A percentile compares a stretch with the other conserved stretches of the same genome.
These are phyloP conservation scores for Nemopilema nomurai DNA, from an alignment of 30 jellyfish, hydroid and myxozoan species.

Conservation along the genomic window DNA sequence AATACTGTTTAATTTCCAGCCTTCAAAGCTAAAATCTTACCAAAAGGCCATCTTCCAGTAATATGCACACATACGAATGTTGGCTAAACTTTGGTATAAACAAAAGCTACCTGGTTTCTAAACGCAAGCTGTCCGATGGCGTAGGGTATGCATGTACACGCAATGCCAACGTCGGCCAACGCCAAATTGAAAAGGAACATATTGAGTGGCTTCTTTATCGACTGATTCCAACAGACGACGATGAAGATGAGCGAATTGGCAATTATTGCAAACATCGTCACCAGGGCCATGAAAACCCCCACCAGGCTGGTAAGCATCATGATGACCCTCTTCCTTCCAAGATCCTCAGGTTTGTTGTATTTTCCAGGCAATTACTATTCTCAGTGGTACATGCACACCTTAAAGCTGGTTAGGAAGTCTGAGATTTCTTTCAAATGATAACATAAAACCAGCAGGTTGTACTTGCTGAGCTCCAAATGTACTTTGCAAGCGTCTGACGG, in stretches of 20 bases:
- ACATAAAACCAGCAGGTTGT: not conserved
- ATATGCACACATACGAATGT: too few species aligned
- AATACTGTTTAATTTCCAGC: too few species aligned
- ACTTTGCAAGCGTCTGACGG: not conserved
- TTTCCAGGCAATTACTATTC: not conserved
- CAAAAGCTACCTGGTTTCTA: not conserved
- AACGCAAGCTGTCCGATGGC: slow-evolving; percentile 53
- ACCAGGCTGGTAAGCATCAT: slow-evolving; percentile 4
- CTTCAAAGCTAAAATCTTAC: too few species aligned
- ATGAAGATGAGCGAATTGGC: slow-evolving; percentile 55
- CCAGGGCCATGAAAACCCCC: slow-evolving; percentile 66
- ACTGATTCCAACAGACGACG: slow-evolving; percentile 61
- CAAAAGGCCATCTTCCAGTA: too few species aligned
- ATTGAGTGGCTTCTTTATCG: slow-evolving; percentile 63
- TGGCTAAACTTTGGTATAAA: too few species aligned
- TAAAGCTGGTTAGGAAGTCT: not conserved
- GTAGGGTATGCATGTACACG: slow-evolving; percentile 76
- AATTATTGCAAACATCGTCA: slow-evolving; percentile 61
- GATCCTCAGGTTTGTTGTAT: not conserved
- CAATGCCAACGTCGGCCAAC: slow-evolving; percentile 69
- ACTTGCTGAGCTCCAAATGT: not conserved
- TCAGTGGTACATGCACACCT: not conserved
- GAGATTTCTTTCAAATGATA: not conserved
- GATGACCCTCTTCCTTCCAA: not conserved
- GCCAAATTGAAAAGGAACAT: slow-evolving; percentile 73